These are phyloP conservation scores for Leptodactylus fallax DNA, from an alignment of 2,797 vertebrate species.

Conservation along the genomic window DNA sequence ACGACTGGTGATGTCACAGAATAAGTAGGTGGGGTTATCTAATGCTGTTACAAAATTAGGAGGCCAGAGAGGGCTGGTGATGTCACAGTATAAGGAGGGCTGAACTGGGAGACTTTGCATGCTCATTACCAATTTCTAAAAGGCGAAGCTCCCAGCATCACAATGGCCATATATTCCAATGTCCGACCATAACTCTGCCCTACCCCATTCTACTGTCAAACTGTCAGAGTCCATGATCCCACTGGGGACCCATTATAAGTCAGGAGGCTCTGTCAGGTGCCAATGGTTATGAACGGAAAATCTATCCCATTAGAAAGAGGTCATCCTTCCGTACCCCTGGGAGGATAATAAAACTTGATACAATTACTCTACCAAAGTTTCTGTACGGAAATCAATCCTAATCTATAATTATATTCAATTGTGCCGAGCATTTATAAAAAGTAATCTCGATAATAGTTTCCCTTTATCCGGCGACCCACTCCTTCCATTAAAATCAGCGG, in stretches of 20 bases:
- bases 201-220: not conserved
- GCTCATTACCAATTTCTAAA: too few species aligned
- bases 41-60: too few species aligned
- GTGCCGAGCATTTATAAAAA: not conserved
- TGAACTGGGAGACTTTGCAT: too few species aligned
- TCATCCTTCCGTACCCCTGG: not conserved
- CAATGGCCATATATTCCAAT: not conserved
- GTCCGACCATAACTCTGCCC: not conserved
- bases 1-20: too few species aligned
- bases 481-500: conserved; percentile 6
- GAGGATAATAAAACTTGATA: not conserved
- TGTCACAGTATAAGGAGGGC: not conserved
- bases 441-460: conserved; percentile 10
- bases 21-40: too few species aligned
- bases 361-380: not conserved
- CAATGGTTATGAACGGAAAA: not conserved
- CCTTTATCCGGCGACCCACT: conserved; percentile 17
- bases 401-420: conserved; percentile 27
- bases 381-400: not conserved
- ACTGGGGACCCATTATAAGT: not conserved
- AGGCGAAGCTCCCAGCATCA: not conserved
- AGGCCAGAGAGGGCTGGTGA: not conserved
- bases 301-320: not conserved
- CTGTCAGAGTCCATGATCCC: not conserved
- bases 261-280: not conserved